Percentiles rank a stretch among this genome's conserved stretches.
These are phyloP conservation scores for Drosophila subquinaria DNA, from an alignment of 2,888 invertebrate species.

Conservation along the genomic window DNA sequence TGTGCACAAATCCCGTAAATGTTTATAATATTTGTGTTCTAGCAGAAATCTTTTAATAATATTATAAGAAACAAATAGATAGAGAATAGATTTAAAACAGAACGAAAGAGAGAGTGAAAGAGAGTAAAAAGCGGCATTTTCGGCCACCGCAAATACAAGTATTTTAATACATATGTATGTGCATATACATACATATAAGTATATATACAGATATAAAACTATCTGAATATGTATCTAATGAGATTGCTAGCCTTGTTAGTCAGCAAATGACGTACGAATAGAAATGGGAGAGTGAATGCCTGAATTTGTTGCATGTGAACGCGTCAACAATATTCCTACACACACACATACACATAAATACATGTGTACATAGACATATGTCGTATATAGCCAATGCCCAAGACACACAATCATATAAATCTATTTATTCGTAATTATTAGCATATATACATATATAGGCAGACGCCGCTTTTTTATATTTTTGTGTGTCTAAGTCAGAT, in stretches of 20 bases:
- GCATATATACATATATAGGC: conserved; percentile 20
- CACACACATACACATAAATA: conserved; percentile 18
- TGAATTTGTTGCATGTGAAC: conserved; percentile 40
- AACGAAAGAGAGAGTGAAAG: conserved; percentile 4
- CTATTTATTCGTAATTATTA: conserved; percentile 46
- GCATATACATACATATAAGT: not conserved
- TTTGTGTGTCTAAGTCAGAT: conserved; percentile 33
- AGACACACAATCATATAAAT: conserved; percentile 30
- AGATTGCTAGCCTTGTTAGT: conserved; percentile 41
- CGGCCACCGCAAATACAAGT: conserved; percentile 1
- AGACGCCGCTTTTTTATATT: conserved; percentile 51
- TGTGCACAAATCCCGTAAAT: not conserved
- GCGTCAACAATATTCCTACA: conserved; percentile 6
- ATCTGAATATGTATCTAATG: conserved; percentile 1
- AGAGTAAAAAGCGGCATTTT: conserved; percentile 19
- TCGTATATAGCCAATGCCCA: conserved; percentile 67
- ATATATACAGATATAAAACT: not conserved
- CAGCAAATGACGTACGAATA: conserved; percentile 60
- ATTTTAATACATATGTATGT: not conserved
- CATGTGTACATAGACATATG: conserved; percentile 23
- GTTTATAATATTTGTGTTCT: too few species aligned
- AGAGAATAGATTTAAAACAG: not conserved
- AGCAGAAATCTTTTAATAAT: not conserved
- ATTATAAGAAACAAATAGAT: not conserved
- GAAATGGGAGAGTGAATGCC: conserved; percentile 38